These are phyloP conservation scores for Neuroterus valhalla DNA, from an alignment of 1,140 invertebrate genomes.

Conservation along the genomic window DNA sequence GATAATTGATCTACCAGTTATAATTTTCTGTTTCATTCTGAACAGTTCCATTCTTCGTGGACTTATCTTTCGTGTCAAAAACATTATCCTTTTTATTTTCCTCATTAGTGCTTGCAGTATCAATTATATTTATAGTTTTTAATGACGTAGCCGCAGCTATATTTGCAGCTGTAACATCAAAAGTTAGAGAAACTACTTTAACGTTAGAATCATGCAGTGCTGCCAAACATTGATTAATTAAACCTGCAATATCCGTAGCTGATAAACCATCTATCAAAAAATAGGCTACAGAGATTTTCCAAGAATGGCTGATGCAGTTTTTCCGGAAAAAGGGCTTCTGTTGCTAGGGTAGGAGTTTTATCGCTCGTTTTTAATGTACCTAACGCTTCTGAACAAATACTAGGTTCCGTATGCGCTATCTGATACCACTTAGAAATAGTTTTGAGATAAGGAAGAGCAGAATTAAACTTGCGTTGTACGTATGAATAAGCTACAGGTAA, in stretches of 20 bases:
- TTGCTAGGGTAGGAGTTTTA: conserved; percentile 48
- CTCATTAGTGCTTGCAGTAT: neutral
- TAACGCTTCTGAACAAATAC: conserved; percentile 37
- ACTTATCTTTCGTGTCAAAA: neutral
- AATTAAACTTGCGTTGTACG: conserved; percentile 47
- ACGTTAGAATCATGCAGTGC: conserved; percentile 50
- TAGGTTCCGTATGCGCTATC: conserved; percentile 54
- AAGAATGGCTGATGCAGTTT: conserved; percentile 55
- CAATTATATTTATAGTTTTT: neutral
- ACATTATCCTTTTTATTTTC: neutral
- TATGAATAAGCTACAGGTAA: conserved; percentile 53
- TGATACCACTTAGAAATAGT: conserved; percentile 60
- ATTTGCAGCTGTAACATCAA: conserved; percentile 38
- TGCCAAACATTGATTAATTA: conserved; percentile 51
- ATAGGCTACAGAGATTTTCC: conserved; percentile 65
- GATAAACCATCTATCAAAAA: conserved; percentile 58
- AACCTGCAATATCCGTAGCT: conserved; percentile 44
- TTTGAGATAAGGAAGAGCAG: conserved; percentile 51
- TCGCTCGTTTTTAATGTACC: conserved; percentile 28
- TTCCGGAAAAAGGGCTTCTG: conserved; percentile 60
- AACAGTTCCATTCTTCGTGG: neutral
- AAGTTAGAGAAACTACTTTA: conserved; percentile 42
- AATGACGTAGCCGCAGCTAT: conserved; percentile 26
- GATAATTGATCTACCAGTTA: conserved; percentile 27
- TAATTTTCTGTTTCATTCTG: neutral